These are phyloP conservation scores for Eugnorisma glareosa DNA, from an alignment of 2,888 invertebrate genomes.

Conservation along the genomic window DNA sequence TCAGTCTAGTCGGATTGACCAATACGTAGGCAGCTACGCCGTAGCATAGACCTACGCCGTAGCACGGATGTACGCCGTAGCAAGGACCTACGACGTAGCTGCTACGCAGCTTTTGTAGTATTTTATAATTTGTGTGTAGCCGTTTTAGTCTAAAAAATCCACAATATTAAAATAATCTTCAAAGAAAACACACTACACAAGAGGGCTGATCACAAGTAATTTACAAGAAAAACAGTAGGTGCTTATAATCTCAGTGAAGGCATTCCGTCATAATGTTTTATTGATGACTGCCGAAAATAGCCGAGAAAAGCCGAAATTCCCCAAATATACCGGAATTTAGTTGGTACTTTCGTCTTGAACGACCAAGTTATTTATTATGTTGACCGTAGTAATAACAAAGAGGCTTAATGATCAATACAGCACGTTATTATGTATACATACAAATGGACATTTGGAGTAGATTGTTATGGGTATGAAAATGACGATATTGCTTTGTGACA, in stretches of 20 bases:
- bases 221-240: conserved; percentile 19
- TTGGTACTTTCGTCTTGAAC: conserved; percentile 10
- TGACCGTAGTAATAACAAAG: conserved; percentile 16
- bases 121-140: not conserved
- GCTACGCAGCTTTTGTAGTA: conserved; percentile 2
- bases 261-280: conserved; percentile 51
- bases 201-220: not conserved
- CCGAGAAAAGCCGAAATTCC: conserved; percentile 9
- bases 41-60: conserved; percentile 15
- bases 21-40: not conserved
- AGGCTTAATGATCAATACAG: conserved; percentile 7
- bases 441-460: not conserved
- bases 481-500: not conserved
- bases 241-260: conserved; percentile 6
- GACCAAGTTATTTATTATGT: conserved; percentile 41
- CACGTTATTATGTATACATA: not conserved
- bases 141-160: not conserved
- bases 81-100: conserved; percentile 37
- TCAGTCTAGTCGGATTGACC: not conserved
- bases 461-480: not conserved
- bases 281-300: conserved; percentile 51
- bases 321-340: conserved; percentile 22
- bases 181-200: not conserved
- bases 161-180: not conserved
- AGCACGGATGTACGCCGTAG: conserved; percentile 30